A percentile compares a stretch with the other conserved stretches of the same genome.
phyloP scores from a whole-genome alignment of 53 echinoderm and acorn worm species.

The Echinometra lucunter region DNA sequence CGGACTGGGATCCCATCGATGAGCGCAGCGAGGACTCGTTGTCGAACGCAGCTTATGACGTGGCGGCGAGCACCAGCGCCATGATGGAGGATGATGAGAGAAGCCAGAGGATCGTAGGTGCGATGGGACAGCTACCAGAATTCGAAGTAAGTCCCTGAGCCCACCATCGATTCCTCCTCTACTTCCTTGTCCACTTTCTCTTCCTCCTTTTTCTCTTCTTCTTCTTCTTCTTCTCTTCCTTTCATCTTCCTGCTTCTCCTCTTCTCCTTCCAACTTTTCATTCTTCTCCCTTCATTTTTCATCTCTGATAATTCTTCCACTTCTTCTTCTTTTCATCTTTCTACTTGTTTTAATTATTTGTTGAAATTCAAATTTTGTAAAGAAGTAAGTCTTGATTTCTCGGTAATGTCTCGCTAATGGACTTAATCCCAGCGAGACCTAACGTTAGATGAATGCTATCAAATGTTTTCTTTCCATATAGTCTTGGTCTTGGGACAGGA shows the following conservation, averaged over 20 bases:
- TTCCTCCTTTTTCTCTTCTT: background rate
- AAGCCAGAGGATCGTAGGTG: background rate
- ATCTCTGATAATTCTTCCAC: no score
- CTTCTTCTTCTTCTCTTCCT: background rate
- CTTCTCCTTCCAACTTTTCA: background rate
- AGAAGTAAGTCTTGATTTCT: no score
- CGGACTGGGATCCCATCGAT: conserved; percentile 63
- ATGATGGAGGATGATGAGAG: conserved; percentile 38
- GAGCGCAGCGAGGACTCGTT: conserved; percentile 57
- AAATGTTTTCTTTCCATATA: background rate
- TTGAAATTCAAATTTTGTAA: no score
- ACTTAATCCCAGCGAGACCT: no score
- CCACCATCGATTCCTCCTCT: background rate
- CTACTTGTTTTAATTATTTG: no score
- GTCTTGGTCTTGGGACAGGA: no score
- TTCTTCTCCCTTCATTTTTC: no score
- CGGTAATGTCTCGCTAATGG: no score
- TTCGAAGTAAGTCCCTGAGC: conserved; percentile 46
- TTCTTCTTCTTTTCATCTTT: no score
- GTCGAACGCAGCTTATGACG: conserved; percentile 61
- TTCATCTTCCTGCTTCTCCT: no score
- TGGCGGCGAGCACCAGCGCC: background rate
- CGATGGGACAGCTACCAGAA: conserved; percentile 42
- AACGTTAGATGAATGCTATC: background rate
- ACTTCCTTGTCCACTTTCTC: background rate